Evolutionary conservation across 2,888 invertebrate genomes (phyloP).

Genomic region (Cantharis nigra): DNA sequence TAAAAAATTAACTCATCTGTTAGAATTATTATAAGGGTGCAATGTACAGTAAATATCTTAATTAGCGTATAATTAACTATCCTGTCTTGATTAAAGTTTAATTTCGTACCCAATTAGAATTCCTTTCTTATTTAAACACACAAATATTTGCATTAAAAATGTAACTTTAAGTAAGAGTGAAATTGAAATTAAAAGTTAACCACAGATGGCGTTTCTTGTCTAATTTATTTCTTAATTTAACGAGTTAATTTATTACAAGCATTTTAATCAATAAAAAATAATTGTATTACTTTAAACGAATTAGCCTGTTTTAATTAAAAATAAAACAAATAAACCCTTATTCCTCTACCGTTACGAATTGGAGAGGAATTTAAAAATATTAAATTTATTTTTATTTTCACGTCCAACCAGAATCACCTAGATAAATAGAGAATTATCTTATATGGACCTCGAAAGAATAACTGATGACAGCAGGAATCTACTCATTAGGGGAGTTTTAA

Average conservation of each 20-base stretch:
- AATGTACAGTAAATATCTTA: neutral
- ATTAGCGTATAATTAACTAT: neutral
- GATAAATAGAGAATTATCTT: no score
- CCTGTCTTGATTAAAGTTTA: neutral
- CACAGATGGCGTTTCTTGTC: neutral
- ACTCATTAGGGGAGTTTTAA: no score
- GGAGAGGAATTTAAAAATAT: neutral
- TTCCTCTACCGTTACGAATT: neutral
- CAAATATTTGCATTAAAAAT: neutral
- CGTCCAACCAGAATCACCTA: no score
- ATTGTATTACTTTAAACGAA: neutral
- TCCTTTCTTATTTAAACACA: neutral
- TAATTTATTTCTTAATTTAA: neutral
- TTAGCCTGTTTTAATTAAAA: neutral
- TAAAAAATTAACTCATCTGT: neutral
- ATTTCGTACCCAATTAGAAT: neutral
- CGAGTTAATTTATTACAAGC: neutral
- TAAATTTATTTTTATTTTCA: neutral
- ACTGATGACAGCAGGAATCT: no score
- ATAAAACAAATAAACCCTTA: neutral
- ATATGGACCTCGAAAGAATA: no score
- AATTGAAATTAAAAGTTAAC: neutral
- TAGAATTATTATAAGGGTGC: neutral
- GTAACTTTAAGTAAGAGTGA: neutral
- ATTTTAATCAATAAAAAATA: neutral